Evolutionary conservation across 2,888 invertebrate genomes (phyloP).

Genomic region (Gastracanthus pulcherrimus): DNA sequence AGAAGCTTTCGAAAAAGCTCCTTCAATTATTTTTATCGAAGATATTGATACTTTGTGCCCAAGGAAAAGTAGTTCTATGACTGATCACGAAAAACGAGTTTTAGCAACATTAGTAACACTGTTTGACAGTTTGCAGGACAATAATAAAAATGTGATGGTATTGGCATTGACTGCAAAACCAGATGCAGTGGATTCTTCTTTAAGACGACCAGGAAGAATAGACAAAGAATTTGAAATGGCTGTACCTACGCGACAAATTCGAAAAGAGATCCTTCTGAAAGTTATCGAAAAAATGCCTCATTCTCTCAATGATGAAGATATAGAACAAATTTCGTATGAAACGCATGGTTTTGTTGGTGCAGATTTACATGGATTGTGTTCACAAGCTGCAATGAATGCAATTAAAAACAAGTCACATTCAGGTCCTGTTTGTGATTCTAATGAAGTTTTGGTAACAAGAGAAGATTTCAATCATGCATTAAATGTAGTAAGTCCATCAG

Average conservation of each 20-base stretch:
- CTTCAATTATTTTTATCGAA: conserved; percentile 90
- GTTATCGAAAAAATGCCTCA: conserved; percentile 81
- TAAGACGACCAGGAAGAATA: conserved; percentile 89
- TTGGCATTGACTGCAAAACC: conserved; percentile 89
- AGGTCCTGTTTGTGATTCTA: conserved; percentile 13
- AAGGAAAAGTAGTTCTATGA: conserved; percentile 78
- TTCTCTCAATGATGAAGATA: conserved; percentile 79
- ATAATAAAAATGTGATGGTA: conserved; percentile 82
- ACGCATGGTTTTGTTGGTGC: conserved; percentile 96
- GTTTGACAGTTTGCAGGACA: conserved; percentile 82
- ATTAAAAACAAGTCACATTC: conserved; percentile 76
- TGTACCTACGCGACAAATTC: conserved; percentile 84
- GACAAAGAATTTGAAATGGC: conserved; percentile 90
- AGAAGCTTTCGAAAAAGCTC: conserved; percentile 84
- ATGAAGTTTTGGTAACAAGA: conserved; percentile 65
- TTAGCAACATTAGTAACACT: conserved; percentile 82
- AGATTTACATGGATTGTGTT: conserved; percentile 88
- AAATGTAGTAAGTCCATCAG: conserved; percentile 88
- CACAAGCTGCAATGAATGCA: conserved; percentile 84
- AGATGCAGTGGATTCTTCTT: conserved; percentile 86
- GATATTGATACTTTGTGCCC: conserved; percentile 91
- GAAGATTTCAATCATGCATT: conserved; percentile 83
- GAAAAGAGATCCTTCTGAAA: conserved; percentile 85
- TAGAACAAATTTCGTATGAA: conserved; percentile 83
- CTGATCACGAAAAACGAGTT: conserved; percentile 86